Base-by-base conservation (phyloP, 2,888 invertebrate genomes). In the Rugalucina vietnamica region DNA sequence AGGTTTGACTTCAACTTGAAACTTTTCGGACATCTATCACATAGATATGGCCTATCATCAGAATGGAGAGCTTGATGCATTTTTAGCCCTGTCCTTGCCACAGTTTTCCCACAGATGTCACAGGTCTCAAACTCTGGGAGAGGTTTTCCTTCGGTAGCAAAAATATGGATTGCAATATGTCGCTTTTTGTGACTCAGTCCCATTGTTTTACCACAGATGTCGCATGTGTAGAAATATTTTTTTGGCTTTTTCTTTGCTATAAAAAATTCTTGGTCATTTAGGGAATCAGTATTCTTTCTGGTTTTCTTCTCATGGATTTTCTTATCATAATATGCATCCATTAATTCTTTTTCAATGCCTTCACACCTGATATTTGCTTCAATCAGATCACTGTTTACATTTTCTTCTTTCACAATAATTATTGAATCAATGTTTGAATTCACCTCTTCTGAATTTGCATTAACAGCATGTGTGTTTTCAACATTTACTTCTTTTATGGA, bases 221-320 rank as follows among this genome's bases (percentile, higher is more conserved):
- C 21, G 34, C 65, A 65, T 32, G 65, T 65, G 34, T 65, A 65
- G 24, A 65, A 65, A 65, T 65, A 65, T 34, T 65, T 65, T 18
- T 65, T 65, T 8, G 21, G 3, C 34, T 18, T 65, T 21, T 65
- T 65, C 18, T 60, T 60, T 34, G 32, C 34, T 60, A 27, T 18
- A 4, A n/a, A n/a, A n/a, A n/a, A n/a, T n/a, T n/a, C n/a, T n/a
- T n/a, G n/a, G n/a, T n/a, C n/a, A n/a, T n/a, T n/a, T n/a, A n/a
- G n/a, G n/a, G n/a, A n/a, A n/a, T n/a, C n/a, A n/a, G n/a, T n/a
- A n/a, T n/a, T n/a, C n/a, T 43, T 12, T 43, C 43, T 43, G 43
- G 43, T 43, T n/a, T n/a, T n/a, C n/a, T n/a, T n/a, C n/a, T n/a
- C n/a, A n/a, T n/a, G n/a, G n/a, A n/a, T n/a, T n/a, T n/a, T n/a